Base-by-base conservation (phyloP, 2,113 vertebrate species). In the Corynorhinus townsendii region DNA sequence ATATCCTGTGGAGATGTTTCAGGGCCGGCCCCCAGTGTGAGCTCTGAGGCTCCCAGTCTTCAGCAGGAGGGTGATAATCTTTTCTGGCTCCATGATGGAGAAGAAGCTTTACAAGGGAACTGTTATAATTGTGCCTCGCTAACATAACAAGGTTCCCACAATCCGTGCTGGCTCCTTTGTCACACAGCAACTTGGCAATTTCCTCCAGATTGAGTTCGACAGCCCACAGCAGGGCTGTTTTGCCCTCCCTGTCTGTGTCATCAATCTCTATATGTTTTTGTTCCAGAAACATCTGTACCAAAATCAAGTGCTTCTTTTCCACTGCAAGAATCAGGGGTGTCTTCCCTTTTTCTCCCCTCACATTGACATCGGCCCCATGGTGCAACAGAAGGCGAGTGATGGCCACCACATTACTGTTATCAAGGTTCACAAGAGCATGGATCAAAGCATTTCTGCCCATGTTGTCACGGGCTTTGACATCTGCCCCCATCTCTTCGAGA, bases 311-410 rank as follows among this genome's bases (percentile, higher is more conserved):
- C 89, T 30, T 30, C 75, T 68, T 97, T 84, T 98, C 97, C 52
- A 96, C 98, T 11, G 98, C 98, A 20, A 98, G 89, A 30, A 98
- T 98, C 71, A 99, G 97, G 35, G 98, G 93, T 0, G 97, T 98
- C 97, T 97, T 98, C 40, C 96, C 97, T 26, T 45, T 28, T 54
- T 98, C 97, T 22, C 98, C 97, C 77, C 94, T 97, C 87, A 93
- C 94, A 0, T 62, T 98, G 49, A 97, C 93, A 24, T 98, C 95
- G 45, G 72, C 62, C 0, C 96, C 81, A 0, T 3, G 26, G 0
- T 87, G 30, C 90, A 99, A 90, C 75, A 98, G 97, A n/a, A 98
- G 96, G 24, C 0, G 4, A 22, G 85, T 68, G 0, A 73, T 28
- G 0, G 7, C 62, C 52, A 96, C 11, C 0, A 80, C 9, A 0